phyloP scores from a whole-genome alignment of 2,888 invertebrate genomes.

The Stramonita haemastoma region DNA sequence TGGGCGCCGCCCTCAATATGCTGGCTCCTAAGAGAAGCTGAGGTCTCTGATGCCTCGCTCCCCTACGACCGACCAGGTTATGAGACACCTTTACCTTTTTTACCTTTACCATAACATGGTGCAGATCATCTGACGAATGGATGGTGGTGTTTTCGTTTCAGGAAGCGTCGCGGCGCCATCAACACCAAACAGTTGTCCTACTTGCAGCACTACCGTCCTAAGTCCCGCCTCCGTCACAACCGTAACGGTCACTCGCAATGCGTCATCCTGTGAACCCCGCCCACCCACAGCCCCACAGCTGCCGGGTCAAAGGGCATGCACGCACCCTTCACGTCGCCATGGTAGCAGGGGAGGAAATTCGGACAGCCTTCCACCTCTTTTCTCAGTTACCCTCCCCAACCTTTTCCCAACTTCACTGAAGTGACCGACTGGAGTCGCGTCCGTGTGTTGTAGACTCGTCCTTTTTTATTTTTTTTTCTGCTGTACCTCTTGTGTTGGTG shows the following conservation, averaged over 20 bases:
- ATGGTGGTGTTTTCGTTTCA: constrained; percentile 79
- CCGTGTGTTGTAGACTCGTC: not conserved
- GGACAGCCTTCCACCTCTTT: too few species aligned
- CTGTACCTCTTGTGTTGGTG: not conserved
- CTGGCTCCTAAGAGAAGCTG: too few species aligned
- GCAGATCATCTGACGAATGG: too few species aligned
- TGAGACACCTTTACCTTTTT: too few species aligned
- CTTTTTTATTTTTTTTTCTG: not conserved
- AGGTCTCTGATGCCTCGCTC: too few species aligned
- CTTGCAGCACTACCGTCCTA: constrained; percentile 98
- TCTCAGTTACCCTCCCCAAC: too few species aligned
- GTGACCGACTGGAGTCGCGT: too few species aligned
- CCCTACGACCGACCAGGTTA: too few species aligned
- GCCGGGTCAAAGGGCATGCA: not conserved
- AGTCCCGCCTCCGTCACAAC: constrained; percentile 89
- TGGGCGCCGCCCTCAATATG: too few species aligned
- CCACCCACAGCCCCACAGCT: not conserved
- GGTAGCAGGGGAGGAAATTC: not conserved
- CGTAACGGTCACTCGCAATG: constrained; percentile 60
- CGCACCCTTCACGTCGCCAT: not conserved
- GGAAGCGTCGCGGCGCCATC: constrained; percentile 98
- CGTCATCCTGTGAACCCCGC: constrained; percentile 51
- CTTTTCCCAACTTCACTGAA: too few species aligned
- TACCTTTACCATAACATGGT: too few species aligned
- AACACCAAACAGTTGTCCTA: constrained; percentile 98